phyloP scores from a whole-genome alignment of 2,888 invertebrate species.

The Chironomus riparius region DNA sequence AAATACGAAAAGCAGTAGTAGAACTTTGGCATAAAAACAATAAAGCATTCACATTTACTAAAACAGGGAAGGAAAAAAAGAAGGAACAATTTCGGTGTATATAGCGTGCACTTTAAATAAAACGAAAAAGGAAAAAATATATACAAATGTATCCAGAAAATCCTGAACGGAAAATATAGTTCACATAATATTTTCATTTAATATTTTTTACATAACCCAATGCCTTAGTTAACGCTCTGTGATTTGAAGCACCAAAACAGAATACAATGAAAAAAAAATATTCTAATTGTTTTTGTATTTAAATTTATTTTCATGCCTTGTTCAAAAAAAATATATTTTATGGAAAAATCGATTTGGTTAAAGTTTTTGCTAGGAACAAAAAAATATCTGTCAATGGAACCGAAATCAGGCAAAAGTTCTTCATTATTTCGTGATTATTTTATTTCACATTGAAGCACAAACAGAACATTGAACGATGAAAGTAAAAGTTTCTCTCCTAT shows the following conservation, averaged over 20 bases:
- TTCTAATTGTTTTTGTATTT: slow-evolving; percentile 16
- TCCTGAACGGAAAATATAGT: slow-evolving; percentile 11
- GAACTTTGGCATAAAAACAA: background rate
- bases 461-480: background rate
- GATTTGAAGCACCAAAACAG: background rate
- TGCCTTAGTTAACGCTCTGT: background rate
- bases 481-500: background rate
- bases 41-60: slow-evolving; percentile 1
- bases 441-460: background rate
- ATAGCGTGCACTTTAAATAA: slow-evolving; percentile 19
- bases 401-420: background rate
- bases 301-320: background rate
- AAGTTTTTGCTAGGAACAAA: background rate
- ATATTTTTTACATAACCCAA: slow-evolving; percentile 9
- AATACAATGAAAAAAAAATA: background rate
- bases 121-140: background rate
- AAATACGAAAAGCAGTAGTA: background rate
- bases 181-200: background rate
- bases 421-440: background rate
- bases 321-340: background rate
- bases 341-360: slow-evolving; percentile 19
- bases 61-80: background rate
- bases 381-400: background rate
- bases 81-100: background rate
- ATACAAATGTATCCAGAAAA: background rate